Base-by-base conservation (phyloP, 1,140 invertebrate species). In the Nephotettix cincticeps region DNA sequence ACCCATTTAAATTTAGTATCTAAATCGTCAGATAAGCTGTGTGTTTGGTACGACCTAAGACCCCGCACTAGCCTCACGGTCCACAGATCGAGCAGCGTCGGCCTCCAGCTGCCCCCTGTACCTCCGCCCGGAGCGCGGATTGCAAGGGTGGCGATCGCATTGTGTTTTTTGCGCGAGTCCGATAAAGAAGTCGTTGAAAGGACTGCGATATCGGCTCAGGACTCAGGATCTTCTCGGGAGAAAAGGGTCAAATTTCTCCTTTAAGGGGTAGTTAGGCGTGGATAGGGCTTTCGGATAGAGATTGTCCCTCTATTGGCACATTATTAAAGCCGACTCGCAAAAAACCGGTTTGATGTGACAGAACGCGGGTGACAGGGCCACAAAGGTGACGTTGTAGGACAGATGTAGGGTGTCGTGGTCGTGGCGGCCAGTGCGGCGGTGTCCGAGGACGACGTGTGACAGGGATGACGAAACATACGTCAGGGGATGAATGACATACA, bases 191-290 rank as follows among this genome's bases (percentile, higher is more conserved):
- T 67, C 64, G 30, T 45, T 43, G 64, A 67, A 67, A 43, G 36
- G 25, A 27, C 32, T 17, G 64, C 45, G 32, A 64, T 64, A 64
- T 64, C 27, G 61, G 61, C 17, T 32, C 23, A 64, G 61, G 14
- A 51, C 61, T 27, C 11, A 36, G 27, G 61, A 14, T 28, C n/a
- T 32, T 30, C 19, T n/a, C 11, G 32, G 40, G 27, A 67, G 64
- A 67, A 67, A 67, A 67, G 64, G 64, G 64, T 67, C 64, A 67
- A 67, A 67, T 67, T 27, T 67, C 64, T 40, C 27, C 32, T 67
- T 67, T 67, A 43, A 43, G 64, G 36, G 23, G 64, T 67, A 67
- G 64, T 67, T 67, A 67, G 32, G 64, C 64, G 64, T 67, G 36
- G 64, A 27, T 45, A 21, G 30, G 32, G 27, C 25, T 64, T 64